Base-by-base conservation (phyloP, 2,888 invertebrate genomes). In the Drosophila colorata region DNA sequence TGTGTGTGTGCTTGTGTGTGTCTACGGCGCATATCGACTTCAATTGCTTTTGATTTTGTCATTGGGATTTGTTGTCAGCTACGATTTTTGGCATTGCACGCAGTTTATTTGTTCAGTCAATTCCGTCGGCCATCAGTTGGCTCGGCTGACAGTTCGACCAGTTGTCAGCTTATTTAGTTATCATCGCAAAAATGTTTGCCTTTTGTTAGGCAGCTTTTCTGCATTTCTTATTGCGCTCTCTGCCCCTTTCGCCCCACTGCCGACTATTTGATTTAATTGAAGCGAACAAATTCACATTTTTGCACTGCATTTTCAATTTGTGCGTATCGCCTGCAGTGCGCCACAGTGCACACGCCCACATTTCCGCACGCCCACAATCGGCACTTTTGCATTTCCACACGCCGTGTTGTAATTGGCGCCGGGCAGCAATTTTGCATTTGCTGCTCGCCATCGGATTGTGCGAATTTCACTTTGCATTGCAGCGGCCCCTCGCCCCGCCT, bases 11-110 rank as follows among this genome's bases (percentile, higher is more conserved):
- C 31, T 18, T 49, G 25, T 38, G 48, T 66, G 49, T 58, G 57
- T 41, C 33, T 23, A 14, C 25, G 47, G 35, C 58, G 48, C 66
- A 75, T 85, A 85, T 85, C 85, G 89, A 87, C 84, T 88, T 81
- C 85, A 84, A 73, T 88, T 87, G 85, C 85, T 84, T 28, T 28
- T 87, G 87, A 87, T 87, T 88, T 87, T 87, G 87, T 85, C 85
- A 87, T 84, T 84, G 78, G 78, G 85, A 88, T 88, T 87, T 87
- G 88, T 88, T 88, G 81, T 84, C 79, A 84, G 74, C 73, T 79
- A 20, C 84, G 85, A 88, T 85, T 85, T 85, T 87, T 58, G 81
- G 57, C 66, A 63, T 59, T 59, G 49, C 56, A 38, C 57, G 25
- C 63, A 59, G 58, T 69, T 55, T 78, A 78, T 78, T 69, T 78